phyloP scores from a whole-genome alignment of 1,140 invertebrate species.

The Philotrypesis tridentata region DNA sequence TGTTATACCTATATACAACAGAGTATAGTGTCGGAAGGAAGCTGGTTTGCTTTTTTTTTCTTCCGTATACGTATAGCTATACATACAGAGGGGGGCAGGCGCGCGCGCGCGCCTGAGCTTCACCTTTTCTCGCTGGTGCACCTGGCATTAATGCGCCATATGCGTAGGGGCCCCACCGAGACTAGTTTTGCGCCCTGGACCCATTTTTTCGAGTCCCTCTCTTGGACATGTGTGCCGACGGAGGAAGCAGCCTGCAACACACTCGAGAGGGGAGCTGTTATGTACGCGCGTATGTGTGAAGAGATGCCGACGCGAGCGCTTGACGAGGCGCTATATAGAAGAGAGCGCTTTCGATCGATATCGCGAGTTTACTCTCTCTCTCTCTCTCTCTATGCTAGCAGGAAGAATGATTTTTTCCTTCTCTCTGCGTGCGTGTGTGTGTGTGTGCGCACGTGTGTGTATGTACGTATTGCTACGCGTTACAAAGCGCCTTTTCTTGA shows the following conservation, averaged over 20 bases:
- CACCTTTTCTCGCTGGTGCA: slow-evolving; percentile 67
- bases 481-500: slow-evolving; percentile 42
- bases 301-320: slow-evolving; percentile 9
- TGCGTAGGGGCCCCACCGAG: slow-evolving; percentile 70
- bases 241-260: slow-evolving; percentile 26
- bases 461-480: not conserved
- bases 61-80: slow-evolving; percentile 57
- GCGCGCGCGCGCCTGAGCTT: slow-evolving; percentile 64
- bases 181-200: slow-evolving; percentile 65
- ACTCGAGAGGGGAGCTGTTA: slow-evolving; percentile 17
- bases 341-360: slow-evolving; percentile 54
- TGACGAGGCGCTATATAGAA: slow-evolving; percentile 13
- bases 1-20: no score
- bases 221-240: slow-evolving; percentile 45
- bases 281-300: not conserved
- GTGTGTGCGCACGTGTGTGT: not conserved
- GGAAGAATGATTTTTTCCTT: slow-evolving; percentile 28
- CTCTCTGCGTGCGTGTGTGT: not conserved
- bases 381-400: not conserved
- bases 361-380: slow-evolving; percentile 28
- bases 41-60: slow-evolving; percentile 63
- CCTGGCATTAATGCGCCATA: slow-evolving; percentile 71
- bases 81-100: slow-evolving; percentile 60
- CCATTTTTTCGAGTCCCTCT: slow-evolving; percentile 64
- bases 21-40: slow-evolving; percentile 68